These are phyloP conservation scores for Acrocera orbiculus DNA, from an alignment of 2,888 invertebrate genomes.

Conservation along the genomic window DNA sequence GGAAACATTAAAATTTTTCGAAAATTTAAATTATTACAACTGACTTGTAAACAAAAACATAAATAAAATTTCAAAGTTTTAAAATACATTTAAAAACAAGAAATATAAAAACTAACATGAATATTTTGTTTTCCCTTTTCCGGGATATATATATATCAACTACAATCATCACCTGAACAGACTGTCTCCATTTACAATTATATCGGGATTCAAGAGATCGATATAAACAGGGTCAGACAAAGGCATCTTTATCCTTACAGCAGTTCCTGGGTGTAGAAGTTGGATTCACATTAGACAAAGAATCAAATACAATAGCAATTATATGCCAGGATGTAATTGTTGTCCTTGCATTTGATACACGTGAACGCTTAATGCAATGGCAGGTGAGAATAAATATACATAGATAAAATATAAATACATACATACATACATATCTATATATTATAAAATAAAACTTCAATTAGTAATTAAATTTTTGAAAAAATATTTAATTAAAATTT, in stretches of 20 bases:
- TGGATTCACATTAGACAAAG: conserved; percentile 78
- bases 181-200: conserved; percentile 74
- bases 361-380: conserved; percentile 78
- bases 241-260: conserved; percentile 71
- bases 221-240: conserved; percentile 72
- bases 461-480: not conserved
- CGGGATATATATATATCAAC: too few species aligned
- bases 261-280: conserved; percentile 78
- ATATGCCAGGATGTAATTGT: conserved; percentile 76
- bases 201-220: conserved; percentile 79
- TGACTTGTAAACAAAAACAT: too few species aligned
- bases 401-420: not conserved
- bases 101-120: too few species aligned
- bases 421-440: not conserved
- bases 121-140: too few species aligned
- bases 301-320: conserved; percentile 76
- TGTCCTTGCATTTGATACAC: conserved; percentile 69
- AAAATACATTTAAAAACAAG: too few species aligned
- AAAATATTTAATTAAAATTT: too few species aligned
- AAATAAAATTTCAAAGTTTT: too few species aligned
- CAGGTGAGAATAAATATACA: conserved; percentile 37
- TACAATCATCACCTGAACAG: conserved; percentile 39
- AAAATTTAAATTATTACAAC: too few species aligned
- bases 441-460: not conserved
- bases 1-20: too few species aligned